Conservation (phyloP, 2,888 invertebrate species). For the Marasmarcha lunaedactyla region DNA sequence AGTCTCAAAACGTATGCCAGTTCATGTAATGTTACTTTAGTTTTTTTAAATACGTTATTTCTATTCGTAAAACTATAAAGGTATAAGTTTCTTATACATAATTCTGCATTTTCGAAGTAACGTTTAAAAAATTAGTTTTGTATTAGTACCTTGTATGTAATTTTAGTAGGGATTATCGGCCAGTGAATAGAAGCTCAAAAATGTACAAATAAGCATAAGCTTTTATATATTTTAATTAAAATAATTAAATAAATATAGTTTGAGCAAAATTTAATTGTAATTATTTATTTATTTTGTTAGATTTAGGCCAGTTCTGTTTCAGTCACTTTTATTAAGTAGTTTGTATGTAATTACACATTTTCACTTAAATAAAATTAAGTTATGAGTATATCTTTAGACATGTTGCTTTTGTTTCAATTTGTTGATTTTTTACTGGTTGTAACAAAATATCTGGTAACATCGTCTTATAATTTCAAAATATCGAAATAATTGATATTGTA, state of each 20-base stretch:
- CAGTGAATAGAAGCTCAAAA: conserved; percentile 64
- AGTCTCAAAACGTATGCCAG: conserved; percentile 18
- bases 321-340: conserved; percentile 52
- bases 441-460: no score
- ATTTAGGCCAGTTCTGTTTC: conserved; percentile 40
- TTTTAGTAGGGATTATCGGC: conserved; percentile 52
- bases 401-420: no score
- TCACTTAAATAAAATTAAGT: no score
- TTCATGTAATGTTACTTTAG: conserved; percentile 21
- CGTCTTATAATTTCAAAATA: no score
- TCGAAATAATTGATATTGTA: no score
- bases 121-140: conserved; percentile 25
- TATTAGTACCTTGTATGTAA: conserved; percentile 23
- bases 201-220: no score
- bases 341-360: conserved; percentile 27
- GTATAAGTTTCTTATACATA: no score
- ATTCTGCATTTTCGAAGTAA: no score
- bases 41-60: conserved; percentile 12
- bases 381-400: no score
- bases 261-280: conserved; percentile 13
- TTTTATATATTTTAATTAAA: conserved; percentile 24
- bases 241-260: conserved; percentile 8
- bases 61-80: no score
- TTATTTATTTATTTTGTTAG: conserved; percentile 61
- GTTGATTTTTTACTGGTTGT: no score